Conservation (phyloP, 2,888 invertebrate genomes). For the Eledona agricola region DNA sequence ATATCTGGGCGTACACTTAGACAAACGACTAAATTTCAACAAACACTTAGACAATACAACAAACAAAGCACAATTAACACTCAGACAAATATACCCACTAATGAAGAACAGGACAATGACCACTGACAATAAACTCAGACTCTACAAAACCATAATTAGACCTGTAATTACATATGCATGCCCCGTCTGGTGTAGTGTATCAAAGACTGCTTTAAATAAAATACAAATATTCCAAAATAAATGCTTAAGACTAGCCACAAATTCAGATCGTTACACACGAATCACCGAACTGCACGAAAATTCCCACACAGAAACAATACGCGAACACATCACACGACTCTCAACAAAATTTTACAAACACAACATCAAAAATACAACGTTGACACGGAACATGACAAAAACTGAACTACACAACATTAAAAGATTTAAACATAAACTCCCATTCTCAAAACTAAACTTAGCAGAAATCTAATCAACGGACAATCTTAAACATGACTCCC, state of each 20-base stretch:
- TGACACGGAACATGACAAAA: not conserved
- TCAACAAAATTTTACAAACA: not conserved
- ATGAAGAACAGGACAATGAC: slow-evolving; percentile 21
- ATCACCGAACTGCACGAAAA: not conserved
- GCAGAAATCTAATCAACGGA: no score
- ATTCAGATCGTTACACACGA: not conserved
- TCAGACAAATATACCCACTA: slow-evolving; percentile 15
- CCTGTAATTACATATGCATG: slow-evolving; percentile 14
- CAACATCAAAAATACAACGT: not conserved
- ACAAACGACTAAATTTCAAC: slow-evolving; percentile 26
- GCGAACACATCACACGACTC: not conserved
- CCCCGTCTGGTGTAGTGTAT: slow-evolving; percentile 3
- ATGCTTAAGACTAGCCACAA: slow-evolving; percentile 2
- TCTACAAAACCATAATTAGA: slow-evolving; percentile 8
- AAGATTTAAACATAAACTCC: no score
- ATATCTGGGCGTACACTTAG: slow-evolving; percentile 33
- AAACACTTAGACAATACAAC: slow-evolving; percentile 26
- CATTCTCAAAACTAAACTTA: no score
- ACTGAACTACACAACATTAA: no score
- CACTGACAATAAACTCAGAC: not conserved
- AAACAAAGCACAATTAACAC: slow-evolving; percentile 13
- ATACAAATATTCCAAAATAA: slow-evolving; percentile 8
- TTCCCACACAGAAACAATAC: not conserved
- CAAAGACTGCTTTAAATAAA: not conserved
- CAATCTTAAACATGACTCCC: no score